A percentile compares a stretch with the other conserved stretches of the same genome.
These are phyloP conservation scores for Deladenus siricidicola DNA, from an alignment of 2,888 invertebrate genomes.

Conservation along the genomic window DNA sequence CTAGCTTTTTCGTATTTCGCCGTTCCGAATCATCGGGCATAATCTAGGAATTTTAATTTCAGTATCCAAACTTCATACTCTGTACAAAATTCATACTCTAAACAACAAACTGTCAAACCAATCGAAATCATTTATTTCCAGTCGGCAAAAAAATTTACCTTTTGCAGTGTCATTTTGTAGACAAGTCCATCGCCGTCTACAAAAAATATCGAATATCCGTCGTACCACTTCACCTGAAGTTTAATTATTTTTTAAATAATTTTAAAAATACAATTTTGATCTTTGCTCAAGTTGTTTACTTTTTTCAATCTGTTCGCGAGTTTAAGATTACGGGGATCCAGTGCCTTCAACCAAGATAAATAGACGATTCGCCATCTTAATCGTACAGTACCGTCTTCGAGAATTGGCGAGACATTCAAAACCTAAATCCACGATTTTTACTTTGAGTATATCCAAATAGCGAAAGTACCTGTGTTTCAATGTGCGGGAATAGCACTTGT, in stretches of 20 bases:
- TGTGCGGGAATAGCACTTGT: conserved; percentile 36
- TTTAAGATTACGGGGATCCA: conserved; percentile 16
- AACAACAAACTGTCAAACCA: too few relatives aligned
- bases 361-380: conserved; percentile 49
- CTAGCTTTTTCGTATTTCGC: conserved; percentile 15
- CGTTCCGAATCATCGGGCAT: conserved; percentile 22
- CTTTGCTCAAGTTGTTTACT: too few relatives aligned
- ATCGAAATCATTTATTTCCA: too few relatives aligned
- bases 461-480: conserved; percentile 35
- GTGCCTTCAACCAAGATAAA: conserved; percentile 19
- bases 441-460: not conserved
- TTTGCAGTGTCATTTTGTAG: conserved; percentile 35
- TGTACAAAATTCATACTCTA: too few relatives aligned
- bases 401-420: conserved; percentile 32
- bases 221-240: conserved; percentile 44
- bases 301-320: too few relatives aligned
- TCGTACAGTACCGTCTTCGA: conserved; percentile 51
- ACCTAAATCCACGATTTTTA: conserved; percentile 7
- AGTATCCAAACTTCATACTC: not conserved
- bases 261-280: too few relatives aligned
- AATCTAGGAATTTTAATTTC: not conserved
- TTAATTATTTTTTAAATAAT: too few relatives aligned
- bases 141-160: too few relatives aligned
- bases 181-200: conserved; percentile 50
- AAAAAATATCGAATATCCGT: conserved; percentile 46